Percentiles rank a stretch among this genome's conserved stretches.
These are phyloP conservation scores for Charaxes varanes DNA, from an alignment of 1,140 invertebrate genomes.

Conservation along the genomic window DNA sequence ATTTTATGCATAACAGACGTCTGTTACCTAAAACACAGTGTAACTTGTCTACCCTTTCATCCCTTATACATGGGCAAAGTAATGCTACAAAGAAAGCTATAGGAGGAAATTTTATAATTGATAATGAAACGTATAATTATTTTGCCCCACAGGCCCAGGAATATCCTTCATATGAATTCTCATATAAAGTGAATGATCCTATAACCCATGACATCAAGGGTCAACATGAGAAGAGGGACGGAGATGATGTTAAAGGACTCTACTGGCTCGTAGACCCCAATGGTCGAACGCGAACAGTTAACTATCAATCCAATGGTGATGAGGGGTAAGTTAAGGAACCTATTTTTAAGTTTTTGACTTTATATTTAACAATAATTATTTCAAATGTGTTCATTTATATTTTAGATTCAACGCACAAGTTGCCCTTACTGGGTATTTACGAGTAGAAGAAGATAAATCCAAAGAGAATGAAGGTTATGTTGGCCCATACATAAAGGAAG, in stretches of 20 bases:
- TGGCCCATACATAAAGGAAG: conserved; percentile 3
- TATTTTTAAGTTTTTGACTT: neutral
- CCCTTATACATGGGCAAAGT: too few relatives aligned
- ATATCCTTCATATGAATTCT: conserved; percentile 74
- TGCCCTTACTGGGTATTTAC: conserved; percentile 9
- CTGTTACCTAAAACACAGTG: too few relatives aligned
- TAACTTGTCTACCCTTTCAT: too few relatives aligned
- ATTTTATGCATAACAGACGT: too few relatives aligned
- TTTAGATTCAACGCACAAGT: conserved; percentile 27
- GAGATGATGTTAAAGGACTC: conserved; percentile 69
- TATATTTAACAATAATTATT: neutral
- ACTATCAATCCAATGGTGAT: conserved; percentile 28
- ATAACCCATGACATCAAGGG: conserved; percentile 66
- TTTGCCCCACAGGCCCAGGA: conserved; percentile 33
- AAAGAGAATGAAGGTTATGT: conserved; percentile 1
- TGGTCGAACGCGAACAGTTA: conserved; percentile 29
- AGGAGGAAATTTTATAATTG: neutral
- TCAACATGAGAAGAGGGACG: conserved; percentile 73
- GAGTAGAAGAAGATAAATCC: neutral
- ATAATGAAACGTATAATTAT: neutral
- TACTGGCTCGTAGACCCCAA: conserved; percentile 35
- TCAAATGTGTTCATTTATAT: neutral
- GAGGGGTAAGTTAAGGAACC: conserved; percentile 18
- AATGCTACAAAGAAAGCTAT: too few relatives aligned
- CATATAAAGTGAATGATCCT: conserved; percentile 74